These are phyloP conservation scores for Nannoperca obscura DNA, from an alignment of 2,797 vertebrate species.

Conservation along the genomic window DNA sequence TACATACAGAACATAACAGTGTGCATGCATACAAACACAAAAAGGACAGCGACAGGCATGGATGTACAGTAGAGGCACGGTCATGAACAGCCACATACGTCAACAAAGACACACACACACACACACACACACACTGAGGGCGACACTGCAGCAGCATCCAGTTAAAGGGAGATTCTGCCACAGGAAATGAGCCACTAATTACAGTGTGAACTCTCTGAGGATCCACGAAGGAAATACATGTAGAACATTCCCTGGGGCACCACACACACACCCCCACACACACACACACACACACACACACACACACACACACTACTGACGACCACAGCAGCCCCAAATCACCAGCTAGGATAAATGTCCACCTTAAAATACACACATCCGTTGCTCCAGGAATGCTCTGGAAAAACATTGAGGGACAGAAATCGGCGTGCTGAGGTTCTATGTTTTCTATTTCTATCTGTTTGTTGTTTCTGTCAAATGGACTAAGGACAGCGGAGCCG, in stretches of 20 bases:
- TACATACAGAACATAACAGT: background rate
- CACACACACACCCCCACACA: slow-evolving; percentile 43
- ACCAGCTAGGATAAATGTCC: slow-evolving; percentile 77
- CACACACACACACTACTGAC: slow-evolving; percentile 57
- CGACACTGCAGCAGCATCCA: slow-evolving; percentile 61
- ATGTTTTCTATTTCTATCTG: slow-evolving; percentile 70
- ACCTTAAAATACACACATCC: slow-evolving; percentile 81
- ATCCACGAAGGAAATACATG: slow-evolving; percentile 74
- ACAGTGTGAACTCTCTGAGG: slow-evolving; percentile 72
- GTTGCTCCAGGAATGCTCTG: slow-evolving; percentile 75
- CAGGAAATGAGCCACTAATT: slow-evolving; percentile 77
- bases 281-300: slow-evolving; percentile 31
- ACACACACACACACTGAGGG: slow-evolving; percentile 48
- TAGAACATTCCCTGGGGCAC: slow-evolving; percentile 66
- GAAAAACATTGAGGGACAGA: slow-evolving; percentile 71
- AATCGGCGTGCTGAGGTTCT: slow-evolving; percentile 59
- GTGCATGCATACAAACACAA: background rate
- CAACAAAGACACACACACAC: no score
- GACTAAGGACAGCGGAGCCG: slow-evolving; percentile 7
- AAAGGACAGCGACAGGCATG: background rate
- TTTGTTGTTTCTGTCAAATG: slow-evolving; percentile 61
- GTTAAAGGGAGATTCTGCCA: slow-evolving; percentile 64
- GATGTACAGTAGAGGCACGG: background rate
- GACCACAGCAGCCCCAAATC: slow-evolving; percentile 81
- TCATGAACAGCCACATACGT: slow-evolving; percentile 6